These are phyloP conservation scores for Pantherophis guttatus DNA, from an alignment of 2,113 vertebrate genomes.

Conservation along the genomic window DNA sequence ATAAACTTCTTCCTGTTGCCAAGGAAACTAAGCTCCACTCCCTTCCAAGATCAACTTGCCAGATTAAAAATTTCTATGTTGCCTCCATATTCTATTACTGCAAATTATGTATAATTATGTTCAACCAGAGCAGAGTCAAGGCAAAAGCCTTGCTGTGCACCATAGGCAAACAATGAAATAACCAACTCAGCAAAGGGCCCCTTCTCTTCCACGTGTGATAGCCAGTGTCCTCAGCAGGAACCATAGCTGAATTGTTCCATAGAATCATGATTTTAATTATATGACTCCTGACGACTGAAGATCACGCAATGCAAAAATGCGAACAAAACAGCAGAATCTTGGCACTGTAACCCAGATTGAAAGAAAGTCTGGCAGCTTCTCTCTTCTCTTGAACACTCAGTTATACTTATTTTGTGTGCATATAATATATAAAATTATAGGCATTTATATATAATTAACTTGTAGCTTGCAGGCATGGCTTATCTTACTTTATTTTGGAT, in stretches of 20 bases:
- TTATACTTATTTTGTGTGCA: neutral
- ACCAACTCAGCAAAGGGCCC: neutral
- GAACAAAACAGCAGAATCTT: neutral
- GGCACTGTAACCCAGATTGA: neutral
- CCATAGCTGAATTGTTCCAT: neutral
- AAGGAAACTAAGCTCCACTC: neutral
- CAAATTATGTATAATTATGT: neutral
- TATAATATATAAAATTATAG: neutral
- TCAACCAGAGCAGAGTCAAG: neutral
- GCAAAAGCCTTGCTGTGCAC: neutral
- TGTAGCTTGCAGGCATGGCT: neutral
- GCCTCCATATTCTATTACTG: neutral
- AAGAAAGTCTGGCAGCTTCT: neutral
- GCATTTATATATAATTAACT: neutral
- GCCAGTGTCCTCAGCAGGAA: neutral
- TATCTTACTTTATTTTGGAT: neutral
- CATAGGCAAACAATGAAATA: neutral
- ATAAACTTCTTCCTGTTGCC: neutral
- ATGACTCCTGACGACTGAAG: neutral
- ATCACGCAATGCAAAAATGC: neutral
- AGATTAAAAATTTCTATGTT: neutral
- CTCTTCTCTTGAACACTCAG: neutral
- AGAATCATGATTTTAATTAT: neutral
- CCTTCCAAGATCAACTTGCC: no score
- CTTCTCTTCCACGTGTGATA: neutral